Evolutionary conservation across 1,140 invertebrate genomes (phyloP), one percentile per base, ranked within the genome.

Genomic region (Pseudoatta argentina): DNA sequence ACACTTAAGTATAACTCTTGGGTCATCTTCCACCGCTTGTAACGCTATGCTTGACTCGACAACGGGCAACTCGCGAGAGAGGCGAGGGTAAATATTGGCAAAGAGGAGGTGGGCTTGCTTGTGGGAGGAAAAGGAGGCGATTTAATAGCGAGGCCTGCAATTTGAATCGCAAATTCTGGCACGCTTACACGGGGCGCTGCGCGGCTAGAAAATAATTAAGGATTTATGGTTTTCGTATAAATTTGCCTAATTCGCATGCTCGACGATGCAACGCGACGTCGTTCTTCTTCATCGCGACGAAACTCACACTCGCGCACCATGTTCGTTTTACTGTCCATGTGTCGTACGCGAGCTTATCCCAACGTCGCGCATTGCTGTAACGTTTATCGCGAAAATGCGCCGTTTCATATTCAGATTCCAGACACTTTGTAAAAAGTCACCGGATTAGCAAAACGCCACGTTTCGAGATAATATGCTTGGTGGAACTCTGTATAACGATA

Each of bases 91-190:
- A 89, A 90, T 87, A 90, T 90, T 87, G 51, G 73, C 85, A 71
- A 90, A 66, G 67, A 57, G 73, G 27, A 71, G 55, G 59, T 48
- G 30, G 34, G 27, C n/a, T 83, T 83, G 69, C 57, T 83, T 73
- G 67, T 44, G 79, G 79, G 39, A 44, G 39, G 39, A 1, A 12
- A 44, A 44, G 79, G 59, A 55, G 59, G 69, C 59, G 73, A 75
- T 90, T 89, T 87, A 90, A 90, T 89, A 75, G 67, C 76, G n/a
- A 71, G 69, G 39, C n/a, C 64, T 69, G 34, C 77, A 48, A 92
- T 92, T 87, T 92, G 87, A 91, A 86, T 92, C 87, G 79, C 92
- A 92, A 91, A 92, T 92, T 71, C 30, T 27, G 16, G 73, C 64
- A 55, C 85, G 67, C 86, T 90, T 85, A 78, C 88, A 63, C 77